Conservation (phyloP, 2,797 vertebrate genomes). For the Danio choprae region DNA sequence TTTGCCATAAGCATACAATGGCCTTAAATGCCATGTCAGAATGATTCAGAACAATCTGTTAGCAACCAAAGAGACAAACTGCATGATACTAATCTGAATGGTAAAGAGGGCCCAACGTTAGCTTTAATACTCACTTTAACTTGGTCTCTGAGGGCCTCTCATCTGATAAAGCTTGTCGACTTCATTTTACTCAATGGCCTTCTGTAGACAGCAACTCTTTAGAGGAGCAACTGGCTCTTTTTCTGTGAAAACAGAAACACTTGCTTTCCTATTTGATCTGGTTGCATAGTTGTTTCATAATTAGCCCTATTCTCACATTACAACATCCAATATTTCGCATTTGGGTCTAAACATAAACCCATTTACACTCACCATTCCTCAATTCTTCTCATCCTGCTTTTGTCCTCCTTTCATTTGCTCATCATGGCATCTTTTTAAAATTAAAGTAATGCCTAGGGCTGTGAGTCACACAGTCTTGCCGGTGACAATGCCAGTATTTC, state of each 20-base stretch:
- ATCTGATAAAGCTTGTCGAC: conserved; percentile 69
- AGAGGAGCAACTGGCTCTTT: conserved; percentile 29
- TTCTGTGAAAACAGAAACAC: conserved; percentile 43
- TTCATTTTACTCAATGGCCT: conserved; percentile 68
- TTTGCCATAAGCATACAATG: neutral
- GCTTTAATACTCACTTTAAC: conserved; percentile 46
- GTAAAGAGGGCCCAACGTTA: conserved; percentile 16
- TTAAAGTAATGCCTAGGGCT: conserved; percentile 63
- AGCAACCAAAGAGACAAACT: conserved; percentile 5
- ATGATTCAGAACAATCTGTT: neutral
- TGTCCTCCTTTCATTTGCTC: conserved; percentile 2
- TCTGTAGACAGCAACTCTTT: conserved; percentile 64
- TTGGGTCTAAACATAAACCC: conserved; percentile 15
- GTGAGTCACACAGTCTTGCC: conserved; percentile 51
- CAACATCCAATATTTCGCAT: neutral
- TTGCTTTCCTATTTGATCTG: conserved; percentile 23
- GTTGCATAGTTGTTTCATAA: conserved; percentile 15
- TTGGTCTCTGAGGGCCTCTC: conserved; percentile 62
- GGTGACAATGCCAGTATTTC: conserved; percentile 61
- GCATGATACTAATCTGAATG: conserved; percentile 31
- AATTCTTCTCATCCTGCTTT: neutral
- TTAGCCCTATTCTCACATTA: conserved; percentile 18
- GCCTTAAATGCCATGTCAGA: conserved; percentile 10
- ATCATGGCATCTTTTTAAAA: conserved; percentile 45
- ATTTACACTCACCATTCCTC: neutral